phyloP scores from a whole-genome alignment of 2,797 vertebrate species.

The Triplophysa yarkandensis region DNA sequence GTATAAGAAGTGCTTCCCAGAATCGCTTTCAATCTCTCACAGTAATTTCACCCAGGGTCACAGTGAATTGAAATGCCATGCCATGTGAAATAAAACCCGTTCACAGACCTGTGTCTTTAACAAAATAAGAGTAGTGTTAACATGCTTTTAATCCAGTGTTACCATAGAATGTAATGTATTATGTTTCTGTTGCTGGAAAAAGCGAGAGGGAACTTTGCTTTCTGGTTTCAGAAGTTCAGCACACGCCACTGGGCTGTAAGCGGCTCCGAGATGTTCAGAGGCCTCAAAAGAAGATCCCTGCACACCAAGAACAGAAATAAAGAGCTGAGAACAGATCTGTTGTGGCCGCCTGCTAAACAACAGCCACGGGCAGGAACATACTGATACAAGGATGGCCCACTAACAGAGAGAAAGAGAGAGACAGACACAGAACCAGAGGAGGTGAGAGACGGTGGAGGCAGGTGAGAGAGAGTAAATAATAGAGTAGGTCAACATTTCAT shows the following conservation, averaged over 20 bases:
- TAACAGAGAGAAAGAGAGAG: background rate
- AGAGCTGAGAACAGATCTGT: background rate
- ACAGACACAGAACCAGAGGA: background rate
- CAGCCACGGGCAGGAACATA: background rate
- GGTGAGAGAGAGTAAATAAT: background rate
- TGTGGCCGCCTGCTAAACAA: background rate
- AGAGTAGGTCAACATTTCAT: too few relatives aligned
- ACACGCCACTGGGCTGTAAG: background rate
- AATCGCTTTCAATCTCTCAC: slow-evolving; percentile 6
- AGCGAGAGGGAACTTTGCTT: background rate
- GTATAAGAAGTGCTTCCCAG: slow-evolving; percentile 1
- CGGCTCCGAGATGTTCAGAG: background rate
- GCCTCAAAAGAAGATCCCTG: background rate
- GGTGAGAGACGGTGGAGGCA: background rate
- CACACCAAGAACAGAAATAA: background rate
- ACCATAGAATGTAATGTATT: background rate
- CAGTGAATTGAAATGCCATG: background rate
- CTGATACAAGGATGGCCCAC: background rate
- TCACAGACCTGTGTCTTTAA: background rate
- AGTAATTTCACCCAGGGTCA: background rate
- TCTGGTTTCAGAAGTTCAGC: slow-evolving; percentile 2
- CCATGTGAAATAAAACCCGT: background rate
- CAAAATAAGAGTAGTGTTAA: too few relatives aligned
- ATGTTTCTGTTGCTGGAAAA: background rate
- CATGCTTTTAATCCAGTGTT: background rate